Evolutionary conservation across 2,888 invertebrate species (phyloP), one percentile per base, ranked within the genome.

Genomic region (Fragum whitleyi): DNA sequence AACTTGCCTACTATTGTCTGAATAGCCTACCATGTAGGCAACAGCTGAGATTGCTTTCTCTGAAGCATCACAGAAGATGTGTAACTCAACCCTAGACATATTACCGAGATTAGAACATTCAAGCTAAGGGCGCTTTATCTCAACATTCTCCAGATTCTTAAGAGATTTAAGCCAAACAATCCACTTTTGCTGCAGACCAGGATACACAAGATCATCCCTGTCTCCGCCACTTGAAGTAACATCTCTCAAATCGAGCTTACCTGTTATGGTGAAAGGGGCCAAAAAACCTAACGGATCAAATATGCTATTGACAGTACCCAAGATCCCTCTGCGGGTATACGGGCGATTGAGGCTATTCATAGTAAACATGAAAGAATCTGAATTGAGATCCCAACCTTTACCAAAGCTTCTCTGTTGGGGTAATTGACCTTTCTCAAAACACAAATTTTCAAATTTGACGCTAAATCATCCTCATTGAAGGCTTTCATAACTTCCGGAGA

Each of bases 381-480:
- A 32, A 28, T 78, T 62, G 11, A 87, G 29, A 28, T 86, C 71
- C 87, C 87, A 87, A 5, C 7, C 6, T 2, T 79, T 70, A 42
- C 83, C 83, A 23, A 83, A 51, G 62, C 79, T 76, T 19, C 73
- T 61, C 36, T 83, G 67, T 0, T 68, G 21, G 6, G 83, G 79
- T 47, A 79, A 47, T 14, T 26, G 39, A 55, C 86, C 86, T 29
- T 68, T n/a, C 3, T 59, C 69, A 36, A 88, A 61, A 55, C 87
- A 72, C 0, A 89, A 71, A 23, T 65, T 59, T 28, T 77, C 81
- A 2, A 87, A 67, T n/a, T 80, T 71, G 11, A 81, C 81, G 0
- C 69, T 78, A 83, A 75, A 36, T 89, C 87, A 1, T 83, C 75
- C 21, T 53, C 1, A 9, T 5, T 2, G 14, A 47, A 47, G 47